phyloP scores from a whole-genome alignment of 53 echinoderm and acorn worm species.

The Paelopatides confundens region DNA sequence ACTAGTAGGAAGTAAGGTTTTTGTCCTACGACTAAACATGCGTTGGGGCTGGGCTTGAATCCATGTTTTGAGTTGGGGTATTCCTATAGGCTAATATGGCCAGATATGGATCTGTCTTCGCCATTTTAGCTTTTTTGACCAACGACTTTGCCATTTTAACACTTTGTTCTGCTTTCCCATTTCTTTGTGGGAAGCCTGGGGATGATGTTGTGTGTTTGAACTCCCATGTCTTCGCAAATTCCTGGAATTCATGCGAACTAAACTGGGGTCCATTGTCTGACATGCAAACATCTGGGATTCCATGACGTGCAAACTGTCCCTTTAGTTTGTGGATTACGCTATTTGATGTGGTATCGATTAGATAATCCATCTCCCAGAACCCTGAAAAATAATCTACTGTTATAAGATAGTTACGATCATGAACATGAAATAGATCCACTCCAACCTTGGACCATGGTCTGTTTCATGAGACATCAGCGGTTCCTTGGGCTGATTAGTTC shows the following conservation, averaged over 20 bases:
- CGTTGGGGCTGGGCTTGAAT: slow-evolving; percentile 52
- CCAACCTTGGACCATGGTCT: slow-evolving; percentile 69
- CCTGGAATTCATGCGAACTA: slow-evolving; percentile 23
- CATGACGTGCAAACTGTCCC: slow-evolving; percentile 59
- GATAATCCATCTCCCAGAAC: slow-evolving; percentile 63
- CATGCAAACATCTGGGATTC: slow-evolving; percentile 50
- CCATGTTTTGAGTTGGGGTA: slow-evolving; percentile 50
- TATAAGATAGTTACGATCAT: slow-evolving; percentile 43
- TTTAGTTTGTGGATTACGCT: slow-evolving; percentile 52
- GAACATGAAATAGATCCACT: slow-evolving; percentile 44
- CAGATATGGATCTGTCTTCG: slow-evolving; percentile 64
- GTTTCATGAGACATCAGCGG: slow-evolving; percentile 44
- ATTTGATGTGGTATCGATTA: slow-evolving; percentile 12
- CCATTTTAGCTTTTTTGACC: slow-evolving; percentile 60
- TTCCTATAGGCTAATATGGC: slow-evolving; percentile 63
- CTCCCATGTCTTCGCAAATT: slow-evolving; percentile 46
- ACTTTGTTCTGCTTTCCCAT: slow-evolving; percentile 64
- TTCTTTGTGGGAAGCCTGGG: slow-evolving; percentile 53
- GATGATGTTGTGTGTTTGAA: slow-evolving; percentile 44
- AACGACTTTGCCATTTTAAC: slow-evolving; percentile 66
- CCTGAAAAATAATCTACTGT: slow-evolving; percentile 68
- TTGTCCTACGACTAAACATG: slow-evolving; percentile 52
- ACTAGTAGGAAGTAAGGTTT: slow-evolving; percentile 12
- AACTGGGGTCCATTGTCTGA: slow-evolving; percentile 65
- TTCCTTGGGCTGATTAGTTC: slow-evolving; percentile 52